Evolutionary conservation across 2,797 vertebrate species (phyloP).

Genomic region (Lacerta viridis): DNA sequence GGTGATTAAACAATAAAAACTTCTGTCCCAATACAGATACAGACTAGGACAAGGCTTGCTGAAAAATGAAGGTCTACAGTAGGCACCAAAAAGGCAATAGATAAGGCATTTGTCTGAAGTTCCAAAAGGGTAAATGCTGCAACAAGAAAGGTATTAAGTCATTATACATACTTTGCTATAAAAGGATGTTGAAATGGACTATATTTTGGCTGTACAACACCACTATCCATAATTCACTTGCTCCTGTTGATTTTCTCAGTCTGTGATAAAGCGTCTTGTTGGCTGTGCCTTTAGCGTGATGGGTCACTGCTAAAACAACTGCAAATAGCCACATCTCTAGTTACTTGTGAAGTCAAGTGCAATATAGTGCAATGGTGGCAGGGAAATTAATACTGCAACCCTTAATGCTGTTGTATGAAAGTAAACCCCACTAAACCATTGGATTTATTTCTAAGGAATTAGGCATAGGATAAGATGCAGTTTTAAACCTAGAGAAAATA

Average conservation of each 20-base stretch:
- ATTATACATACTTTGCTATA: background rate
- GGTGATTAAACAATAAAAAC: too few relatives aligned
- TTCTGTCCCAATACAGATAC: too few relatives aligned
- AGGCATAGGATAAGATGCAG: background rate
- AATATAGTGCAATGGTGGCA: rapidly evolving
- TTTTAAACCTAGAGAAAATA: rapidly evolving
- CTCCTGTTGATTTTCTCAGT: background rate
- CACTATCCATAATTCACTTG: background rate
- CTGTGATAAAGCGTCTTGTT: background rate
- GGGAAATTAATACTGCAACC: background rate
- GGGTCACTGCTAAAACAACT: rapidly evolving
- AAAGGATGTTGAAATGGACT: background rate
- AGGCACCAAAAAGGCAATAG: too few relatives aligned
- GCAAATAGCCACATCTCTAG: too few relatives aligned
- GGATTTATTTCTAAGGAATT: rapidly evolving
- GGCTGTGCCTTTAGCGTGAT: background rate
- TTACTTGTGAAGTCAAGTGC: background rate
- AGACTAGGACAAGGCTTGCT: too few relatives aligned
- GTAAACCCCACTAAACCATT: background rate
- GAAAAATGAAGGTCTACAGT: too few relatives aligned
- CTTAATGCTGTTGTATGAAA: rapidly evolving
- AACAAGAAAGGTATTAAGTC: too few relatives aligned
- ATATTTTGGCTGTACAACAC: background rate
- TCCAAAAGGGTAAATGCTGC: too few relatives aligned
- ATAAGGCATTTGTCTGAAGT: too few relatives aligned